Evolutionary conservation across 2,888 invertebrate species (phyloP).

Genomic region (Sesia bembeciformis): DNA sequence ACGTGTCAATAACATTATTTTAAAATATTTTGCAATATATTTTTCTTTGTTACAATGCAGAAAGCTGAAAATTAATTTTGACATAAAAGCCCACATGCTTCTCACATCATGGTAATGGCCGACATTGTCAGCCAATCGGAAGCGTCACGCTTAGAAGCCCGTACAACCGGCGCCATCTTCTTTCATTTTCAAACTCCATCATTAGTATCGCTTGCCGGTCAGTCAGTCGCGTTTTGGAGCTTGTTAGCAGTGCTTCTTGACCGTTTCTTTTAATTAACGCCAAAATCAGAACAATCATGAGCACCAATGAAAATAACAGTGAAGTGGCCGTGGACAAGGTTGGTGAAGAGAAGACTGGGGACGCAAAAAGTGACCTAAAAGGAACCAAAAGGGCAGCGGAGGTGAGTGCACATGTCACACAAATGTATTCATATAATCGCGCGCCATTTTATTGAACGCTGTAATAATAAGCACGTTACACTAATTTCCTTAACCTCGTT

Average conservation of each 20-base stretch:
- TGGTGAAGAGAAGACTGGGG: conserved; percentile 82
- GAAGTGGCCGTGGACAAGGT: conserved; percentile 90
- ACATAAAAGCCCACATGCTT: conserved; percentile 45
- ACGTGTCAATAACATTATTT: conserved; percentile 18
- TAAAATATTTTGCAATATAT: conserved; percentile 20
- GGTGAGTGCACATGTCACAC: conserved; percentile 79
- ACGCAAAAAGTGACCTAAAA: conserved; percentile 88
- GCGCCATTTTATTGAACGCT: conserved; percentile 72
- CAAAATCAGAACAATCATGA: conserved; percentile 69
- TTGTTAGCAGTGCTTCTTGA: conserved; percentile 69
- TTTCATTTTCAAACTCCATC: conserved; percentile 83
- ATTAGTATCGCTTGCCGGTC: conserved; percentile 68
- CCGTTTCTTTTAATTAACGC: conserved; percentile 53
- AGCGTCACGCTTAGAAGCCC: conserved; percentile 59
- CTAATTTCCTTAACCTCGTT: conserved; percentile 15
- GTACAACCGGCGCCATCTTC: conserved; percentile 74
- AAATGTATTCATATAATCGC: conserved; percentile 62
- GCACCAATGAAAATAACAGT: conserved; percentile 83
- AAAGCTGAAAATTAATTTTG: conserved; percentile 1
- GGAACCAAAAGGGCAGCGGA: conserved; percentile 91
- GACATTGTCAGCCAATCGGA: conserved; percentile 50
- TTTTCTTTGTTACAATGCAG: neutral
- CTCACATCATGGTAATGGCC: conserved; percentile 52
- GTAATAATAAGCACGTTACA: conserved; percentile 28
- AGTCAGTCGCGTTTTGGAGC: conserved; percentile 80